Base-by-base conservation (phyloP, 2,888 invertebrate species). In the Diabrotica balteata region DNA sequence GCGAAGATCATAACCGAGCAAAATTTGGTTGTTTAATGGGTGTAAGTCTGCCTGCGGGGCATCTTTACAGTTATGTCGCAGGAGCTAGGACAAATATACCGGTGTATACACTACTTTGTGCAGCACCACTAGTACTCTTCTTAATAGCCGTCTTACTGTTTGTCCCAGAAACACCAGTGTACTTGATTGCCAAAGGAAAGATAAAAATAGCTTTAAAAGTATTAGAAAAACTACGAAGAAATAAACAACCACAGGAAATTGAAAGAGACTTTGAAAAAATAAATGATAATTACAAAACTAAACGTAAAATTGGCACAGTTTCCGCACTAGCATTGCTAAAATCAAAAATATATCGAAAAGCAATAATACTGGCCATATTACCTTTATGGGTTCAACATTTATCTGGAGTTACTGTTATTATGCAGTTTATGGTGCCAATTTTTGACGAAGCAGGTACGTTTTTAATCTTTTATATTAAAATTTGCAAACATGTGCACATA, bases 381-480 rank as follows among this genome's bases (percentile, higher is more conserved):
- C 52, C 53, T 32, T 9, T 53, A 4, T n/a, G 44, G 45, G 44
- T 45, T 17, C 61, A 61, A 11, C 32, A 53, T 46, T n/a, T 61
- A 7, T 32, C 53, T 45, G 61, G 61, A 7, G 61, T 61, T 32
- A 45, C 32, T 61, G 45, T 53, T n/a, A 61, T 61, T 53, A 53
- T 61, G 61, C 52, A 52, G 32, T 61, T 61, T 46, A 22, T 61
- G 46, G 61, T 42, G 7, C 61, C 61, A 32, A 61, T 61, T 53
- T 61, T 61, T 22, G 53, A 61, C 8, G 61, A 61, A 45, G 61
- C 53, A 45, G 53, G 51, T 54, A 54, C 3, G 32, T 32, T 32
- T 32, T 32, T 32, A 32, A 32, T 32, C 32, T 32, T 32, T 32
- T 32, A 32, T 32, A 32, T 32, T 32, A 4, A 5, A 32, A 32